phyloP scores from a whole-genome alignment of 2,113 vertebrate species.

The Entomyzon cyanotis region DNA sequence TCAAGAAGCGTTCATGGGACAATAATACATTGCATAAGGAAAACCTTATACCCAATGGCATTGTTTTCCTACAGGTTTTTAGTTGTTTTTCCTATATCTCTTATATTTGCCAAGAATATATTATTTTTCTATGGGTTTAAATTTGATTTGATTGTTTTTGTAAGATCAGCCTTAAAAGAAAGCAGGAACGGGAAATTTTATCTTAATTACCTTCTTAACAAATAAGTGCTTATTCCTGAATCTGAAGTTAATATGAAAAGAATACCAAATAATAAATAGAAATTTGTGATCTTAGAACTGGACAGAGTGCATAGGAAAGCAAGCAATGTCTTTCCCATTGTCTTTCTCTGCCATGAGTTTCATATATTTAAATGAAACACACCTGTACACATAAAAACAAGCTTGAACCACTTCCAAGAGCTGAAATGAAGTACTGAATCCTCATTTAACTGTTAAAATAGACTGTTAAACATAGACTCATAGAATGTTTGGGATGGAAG shows the following conservation, averaged over 20 bases:
- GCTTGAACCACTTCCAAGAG: neutral
- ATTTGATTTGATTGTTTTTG: neutral
- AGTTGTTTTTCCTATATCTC: neutral
- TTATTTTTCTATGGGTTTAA: neutral
- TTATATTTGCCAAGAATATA: neutral
- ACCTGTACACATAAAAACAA: neutral
- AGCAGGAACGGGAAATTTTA: neutral
- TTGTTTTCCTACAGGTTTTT: neutral
- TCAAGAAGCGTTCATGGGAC: neutral
- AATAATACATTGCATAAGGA: constrained; percentile 9
- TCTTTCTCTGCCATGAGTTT: neutral
- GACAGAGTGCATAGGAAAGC: neutral
- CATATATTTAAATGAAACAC: neutral
- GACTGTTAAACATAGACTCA: neutral
- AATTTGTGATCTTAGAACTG: neutral
- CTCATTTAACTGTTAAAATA: neutral
- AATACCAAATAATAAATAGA: neutral
- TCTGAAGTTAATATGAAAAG: neutral
- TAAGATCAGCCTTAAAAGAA: neutral
- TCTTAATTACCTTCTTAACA: neutral
- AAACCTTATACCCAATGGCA: neutral
- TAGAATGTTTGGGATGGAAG: neutral
- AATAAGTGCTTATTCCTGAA: neutral
- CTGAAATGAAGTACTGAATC: neutral
- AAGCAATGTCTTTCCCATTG: neutral